phyloP scores from a whole-genome alignment of 2,113 vertebrate species.

The Tichodroma muraria region DNA sequence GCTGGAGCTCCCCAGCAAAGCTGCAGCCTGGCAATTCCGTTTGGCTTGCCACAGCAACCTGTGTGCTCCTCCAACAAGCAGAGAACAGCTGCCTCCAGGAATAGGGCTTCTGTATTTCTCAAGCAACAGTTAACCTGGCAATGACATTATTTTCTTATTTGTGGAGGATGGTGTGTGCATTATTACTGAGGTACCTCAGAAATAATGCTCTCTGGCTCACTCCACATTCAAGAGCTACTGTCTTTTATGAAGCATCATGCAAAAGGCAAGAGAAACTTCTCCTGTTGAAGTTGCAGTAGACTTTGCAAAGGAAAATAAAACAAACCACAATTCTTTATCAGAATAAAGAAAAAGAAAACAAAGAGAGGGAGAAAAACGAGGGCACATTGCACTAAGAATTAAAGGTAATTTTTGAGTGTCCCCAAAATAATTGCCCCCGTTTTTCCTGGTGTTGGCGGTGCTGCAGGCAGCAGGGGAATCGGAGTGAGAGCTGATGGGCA shows the following conservation, averaged over 20 bases:
- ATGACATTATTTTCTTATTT: conserved; percentile 12
- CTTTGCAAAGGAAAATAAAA: conserved; percentile 16
- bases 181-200: background rate
- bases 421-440: background rate
- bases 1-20: background rate
- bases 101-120: background rate
- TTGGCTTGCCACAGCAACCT: background rate
- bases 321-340: background rate
- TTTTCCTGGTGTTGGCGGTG: background rate
- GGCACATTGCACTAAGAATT: background rate
- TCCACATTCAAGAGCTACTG: background rate
- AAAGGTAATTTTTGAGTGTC: background rate
- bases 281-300: background rate
- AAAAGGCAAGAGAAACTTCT: conserved; percentile 14
- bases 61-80: background rate
- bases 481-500: background rate
- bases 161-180: background rate
- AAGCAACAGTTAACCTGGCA: conserved; percentile 14
- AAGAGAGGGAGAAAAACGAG: background rate
- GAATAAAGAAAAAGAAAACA: background rate
- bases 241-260: background rate
- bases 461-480: background rate
- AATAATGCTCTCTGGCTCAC: conserved; percentile 1
- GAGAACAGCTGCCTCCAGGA: background rate
- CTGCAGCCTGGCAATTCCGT: background rate